phyloP scores from a whole-genome alignment of 2,888 invertebrate species.

The Scrobipalpa costella region DNA sequence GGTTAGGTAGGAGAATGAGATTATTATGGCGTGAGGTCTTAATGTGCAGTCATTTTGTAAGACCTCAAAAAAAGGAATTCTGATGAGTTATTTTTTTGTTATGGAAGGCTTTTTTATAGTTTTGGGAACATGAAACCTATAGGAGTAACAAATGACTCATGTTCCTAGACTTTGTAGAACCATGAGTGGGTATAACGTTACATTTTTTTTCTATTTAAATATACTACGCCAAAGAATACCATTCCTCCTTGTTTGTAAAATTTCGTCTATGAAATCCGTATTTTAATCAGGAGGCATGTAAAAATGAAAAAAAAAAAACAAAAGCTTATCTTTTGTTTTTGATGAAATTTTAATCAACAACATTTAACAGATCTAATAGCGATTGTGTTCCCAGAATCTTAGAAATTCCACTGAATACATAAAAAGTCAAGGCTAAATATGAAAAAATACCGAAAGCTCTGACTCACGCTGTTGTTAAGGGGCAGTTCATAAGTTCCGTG shows the following conservation, averaged over 20 bases:
- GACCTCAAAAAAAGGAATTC: background rate
- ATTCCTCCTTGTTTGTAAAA: too few relatives aligned
- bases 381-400: background rate
- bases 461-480: constrained; percentile 12
- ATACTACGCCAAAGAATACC: too few relatives aligned
- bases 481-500: constrained; percentile 45
- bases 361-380: too few relatives aligned
- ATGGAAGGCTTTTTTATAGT: background rate
- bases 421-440: constrained; percentile 10
- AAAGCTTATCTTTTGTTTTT: too few relatives aligned
- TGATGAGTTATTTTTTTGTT: background rate
- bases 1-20: constrained; percentile 8
- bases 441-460: background rate
- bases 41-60: background rate
- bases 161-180: too few relatives aligned
- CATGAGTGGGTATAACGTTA: too few relatives aligned
- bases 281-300: too few relatives aligned
- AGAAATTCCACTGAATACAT: constrained; percentile 11
- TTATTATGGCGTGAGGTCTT: constrained; percentile 7
- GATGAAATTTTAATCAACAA: too few relatives aligned
- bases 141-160: too few relatives aligned
- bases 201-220: too few relatives aligned
- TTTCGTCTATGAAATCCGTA: too few relatives aligned
- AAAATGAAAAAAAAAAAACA: too few relatives aligned
- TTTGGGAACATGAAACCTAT: background rate